These are phyloP conservation scores for Carduelis carduelis DNA, from an alignment of 2,797 vertebrate species.

Conservation along the genomic window DNA sequence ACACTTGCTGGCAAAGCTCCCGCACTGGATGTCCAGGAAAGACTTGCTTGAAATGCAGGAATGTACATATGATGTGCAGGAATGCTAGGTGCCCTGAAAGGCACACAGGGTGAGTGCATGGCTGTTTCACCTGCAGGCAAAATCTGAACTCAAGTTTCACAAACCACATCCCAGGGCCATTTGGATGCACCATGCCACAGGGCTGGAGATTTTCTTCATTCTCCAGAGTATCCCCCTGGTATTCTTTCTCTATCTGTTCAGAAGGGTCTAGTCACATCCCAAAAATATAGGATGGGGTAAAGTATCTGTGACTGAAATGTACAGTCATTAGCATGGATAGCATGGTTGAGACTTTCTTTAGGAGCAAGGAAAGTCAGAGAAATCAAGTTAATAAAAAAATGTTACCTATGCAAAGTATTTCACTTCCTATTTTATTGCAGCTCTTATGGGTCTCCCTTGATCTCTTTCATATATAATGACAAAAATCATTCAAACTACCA, in stretches of 20 bases:
- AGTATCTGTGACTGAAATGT: not conserved
- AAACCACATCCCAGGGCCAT: not conserved
- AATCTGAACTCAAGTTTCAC: not conserved
- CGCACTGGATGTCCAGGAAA: not conserved
- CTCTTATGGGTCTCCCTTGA: not conserved
- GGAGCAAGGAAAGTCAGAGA: not conserved
- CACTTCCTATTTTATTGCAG: not conserved
- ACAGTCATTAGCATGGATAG: accelerated
- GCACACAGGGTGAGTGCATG: not conserved
- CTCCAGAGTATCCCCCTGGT: not conserved
- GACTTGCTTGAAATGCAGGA: not conserved
- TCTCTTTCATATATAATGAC: not conserved
- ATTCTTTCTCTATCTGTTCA: not conserved
- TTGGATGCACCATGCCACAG: not conserved
- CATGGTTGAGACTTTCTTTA: not conserved
- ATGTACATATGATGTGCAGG: not conserved
- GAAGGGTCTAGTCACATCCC: not conserved
- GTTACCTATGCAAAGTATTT: not conserved
- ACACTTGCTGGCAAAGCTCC: not conserved
- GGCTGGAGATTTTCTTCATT: not conserved
- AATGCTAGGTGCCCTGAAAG: not conserved
- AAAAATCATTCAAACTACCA: not conserved
- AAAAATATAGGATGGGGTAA: not conserved
- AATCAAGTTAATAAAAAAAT: not conserved
- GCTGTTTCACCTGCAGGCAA: not conserved